These are phyloP conservation scores for Acrobasis consociella DNA, from an alignment of 2,888 invertebrate genomes.

Conservation along the genomic window DNA sequence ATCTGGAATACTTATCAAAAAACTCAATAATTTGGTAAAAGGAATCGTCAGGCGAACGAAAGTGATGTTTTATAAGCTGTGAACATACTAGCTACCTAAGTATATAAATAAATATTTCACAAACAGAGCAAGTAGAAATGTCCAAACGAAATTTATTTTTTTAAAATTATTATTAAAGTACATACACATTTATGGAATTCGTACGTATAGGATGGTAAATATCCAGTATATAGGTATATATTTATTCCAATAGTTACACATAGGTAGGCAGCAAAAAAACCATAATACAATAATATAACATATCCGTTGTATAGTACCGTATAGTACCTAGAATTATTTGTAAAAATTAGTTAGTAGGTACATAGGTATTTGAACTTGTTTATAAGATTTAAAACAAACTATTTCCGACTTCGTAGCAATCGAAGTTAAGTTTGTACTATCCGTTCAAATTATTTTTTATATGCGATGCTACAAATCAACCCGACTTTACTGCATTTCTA, in stretches of 20 bases:
- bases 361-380: constrained; percentile 14
- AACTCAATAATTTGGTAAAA: too few species aligned
- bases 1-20: too few species aligned
- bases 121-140: too few species aligned
- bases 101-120: too few species aligned
- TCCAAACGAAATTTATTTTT: too few species aligned
- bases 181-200: background rate
- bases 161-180: too few species aligned
- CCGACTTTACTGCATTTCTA: background rate
- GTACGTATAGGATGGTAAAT: background rate
- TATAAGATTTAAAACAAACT: constrained; percentile 5
- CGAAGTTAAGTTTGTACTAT: background rate
- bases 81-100: too few species aligned
- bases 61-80: too few species aligned
- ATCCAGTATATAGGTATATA: background rate
- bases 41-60: too few species aligned
- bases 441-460: too few species aligned
- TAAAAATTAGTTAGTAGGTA: constrained; percentile 1
- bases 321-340: constrained; percentile 34
- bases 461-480: too few species aligned
- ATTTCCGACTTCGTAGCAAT: background rate
- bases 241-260: too few species aligned
- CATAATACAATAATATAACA: constrained; percentile 25
- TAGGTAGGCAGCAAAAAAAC: constrained; percentile 2
- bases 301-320: constrained; percentile 37